Evolutionary conservation across 1,140 invertebrate genomes (phyloP).

Genomic region (Cherax quadricarinatus): DNA sequence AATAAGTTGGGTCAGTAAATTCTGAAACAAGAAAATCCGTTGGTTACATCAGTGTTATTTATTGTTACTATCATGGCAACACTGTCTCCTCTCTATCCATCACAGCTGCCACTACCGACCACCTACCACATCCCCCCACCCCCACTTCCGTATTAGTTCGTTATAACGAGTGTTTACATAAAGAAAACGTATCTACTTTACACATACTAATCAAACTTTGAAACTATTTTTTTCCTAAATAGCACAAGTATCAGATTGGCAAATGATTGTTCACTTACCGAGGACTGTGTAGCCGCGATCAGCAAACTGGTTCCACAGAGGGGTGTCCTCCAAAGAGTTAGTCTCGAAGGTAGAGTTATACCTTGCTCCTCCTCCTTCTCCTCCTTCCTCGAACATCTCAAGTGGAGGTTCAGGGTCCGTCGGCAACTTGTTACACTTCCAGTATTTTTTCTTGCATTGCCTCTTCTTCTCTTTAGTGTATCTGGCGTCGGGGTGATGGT

Average conservation of each 20-base stretch:
- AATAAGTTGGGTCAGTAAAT: too few species aligned
- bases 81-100: too few species aligned
- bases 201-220: too few species aligned
- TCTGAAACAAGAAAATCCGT: too few species aligned
- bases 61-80: too few species aligned
- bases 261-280: neutral
- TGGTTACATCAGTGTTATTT: too few species aligned
- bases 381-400: neutral
- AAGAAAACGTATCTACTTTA: too few species aligned
- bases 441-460: conserved; percentile 36
- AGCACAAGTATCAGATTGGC: neutral
- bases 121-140: too few species aligned
- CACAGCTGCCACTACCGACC: too few species aligned
- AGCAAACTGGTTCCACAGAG: conserved; percentile 44
- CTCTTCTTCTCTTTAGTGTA: neutral
- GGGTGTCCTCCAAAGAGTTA: conserved; percentile 1
- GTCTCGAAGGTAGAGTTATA: conserved; percentile 10
- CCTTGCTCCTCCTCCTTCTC: neutral
- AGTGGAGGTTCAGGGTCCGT: conserved; percentile 21
- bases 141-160: too few species aligned
- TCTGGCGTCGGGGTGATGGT: neutral
- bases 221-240: neutral
- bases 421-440: conserved; percentile 10
- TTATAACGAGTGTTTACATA: too few species aligned
- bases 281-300: conserved; percentile 45